Evolutionary conservation across 2,797 vertebrate species (phyloP).

Genomic region (Karalla daura): DNA sequence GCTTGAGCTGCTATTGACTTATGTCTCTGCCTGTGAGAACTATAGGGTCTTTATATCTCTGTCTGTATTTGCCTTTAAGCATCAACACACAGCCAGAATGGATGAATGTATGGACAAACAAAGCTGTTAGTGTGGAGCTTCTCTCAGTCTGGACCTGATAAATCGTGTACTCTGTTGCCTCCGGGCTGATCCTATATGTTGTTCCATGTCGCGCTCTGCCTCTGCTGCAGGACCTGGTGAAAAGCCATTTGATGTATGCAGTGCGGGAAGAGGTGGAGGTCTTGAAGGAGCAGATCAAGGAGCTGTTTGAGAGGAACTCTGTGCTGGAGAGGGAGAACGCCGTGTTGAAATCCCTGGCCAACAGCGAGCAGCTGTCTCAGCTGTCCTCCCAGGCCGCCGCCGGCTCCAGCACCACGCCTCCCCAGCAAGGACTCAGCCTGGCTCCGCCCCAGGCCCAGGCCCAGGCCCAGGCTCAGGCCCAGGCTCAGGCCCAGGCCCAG

Average conservation of each 20-base stretch:
- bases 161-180: not conserved
- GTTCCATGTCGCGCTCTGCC: not conserved
- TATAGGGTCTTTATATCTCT: not conserved
- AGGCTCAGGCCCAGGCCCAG: constrained; percentile 51
- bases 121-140: constrained; percentile 1
- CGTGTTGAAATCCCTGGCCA: constrained; percentile 96
- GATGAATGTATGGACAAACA: constrained; percentile 5
- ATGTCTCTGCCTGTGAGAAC: not conserved
- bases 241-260: constrained; percentile 99
- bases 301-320: constrained; percentile 98
- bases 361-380: constrained; percentile 95
- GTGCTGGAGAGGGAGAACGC: constrained; percentile 97
- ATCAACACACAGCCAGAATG: not conserved
- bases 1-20: not conserved
- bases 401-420: constrained; percentile 80
- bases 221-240: constrained; percentile 93
- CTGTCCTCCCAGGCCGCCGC: constrained; percentile 84
- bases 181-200: not conserved
- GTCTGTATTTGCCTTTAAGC: not conserved
- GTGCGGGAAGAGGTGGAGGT: constrained; percentile 99
- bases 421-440: constrained; percentile 71
- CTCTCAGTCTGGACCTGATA: not conserved
- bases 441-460: constrained; percentile 52
- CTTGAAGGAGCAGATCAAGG: constrained; percentile 99
- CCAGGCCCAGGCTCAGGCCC: constrained; percentile 31